A percentile compares a stretch with the other conserved stretches of the same genome.
Evolutionary conservation across 2,113 vertebrate genomes (phyloP).

Genomic region (Nematolebias whitei): DNA sequence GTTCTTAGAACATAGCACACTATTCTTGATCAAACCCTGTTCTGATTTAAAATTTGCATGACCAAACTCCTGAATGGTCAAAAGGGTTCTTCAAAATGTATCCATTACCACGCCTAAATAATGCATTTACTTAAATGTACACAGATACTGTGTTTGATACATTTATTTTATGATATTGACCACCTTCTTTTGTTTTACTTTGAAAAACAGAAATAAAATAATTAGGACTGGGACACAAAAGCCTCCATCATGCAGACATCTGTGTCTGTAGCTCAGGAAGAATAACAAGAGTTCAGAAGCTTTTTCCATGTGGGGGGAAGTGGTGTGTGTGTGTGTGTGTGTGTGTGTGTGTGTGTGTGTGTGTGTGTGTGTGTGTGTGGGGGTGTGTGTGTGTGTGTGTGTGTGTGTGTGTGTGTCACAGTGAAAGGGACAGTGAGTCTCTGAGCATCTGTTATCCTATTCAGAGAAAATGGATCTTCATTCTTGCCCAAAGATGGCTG

Average conservation of each 20-base stretch:
- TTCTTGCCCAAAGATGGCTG: constrained; percentile 23
- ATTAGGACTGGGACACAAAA: constrained; percentile 13
- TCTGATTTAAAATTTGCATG: no score
- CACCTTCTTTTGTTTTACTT: constrained; percentile 24
- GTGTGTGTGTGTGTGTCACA: background rate
- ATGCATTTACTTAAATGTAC: no score
- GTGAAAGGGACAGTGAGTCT: constrained; percentile 37
- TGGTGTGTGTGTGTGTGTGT: constrained; percentile 9
- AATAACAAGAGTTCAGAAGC: constrained; percentile 51
- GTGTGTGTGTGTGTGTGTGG: constrained; percentile 13
- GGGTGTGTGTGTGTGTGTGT: constrained; percentile 21
- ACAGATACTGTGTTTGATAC: no score
- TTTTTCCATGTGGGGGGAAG: constrained; percentile 35
- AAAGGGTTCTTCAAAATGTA: no score
- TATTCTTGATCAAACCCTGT: no score
- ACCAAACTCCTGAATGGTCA: no score
- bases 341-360: background rate
- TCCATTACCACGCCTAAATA: no score
- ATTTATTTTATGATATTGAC: background rate
- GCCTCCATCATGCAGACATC: constrained; percentile 45
- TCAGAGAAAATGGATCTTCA: constrained; percentile 35
- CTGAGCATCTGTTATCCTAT: constrained; percentile 65
- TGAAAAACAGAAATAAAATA: background rate
- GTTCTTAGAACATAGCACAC: no score
- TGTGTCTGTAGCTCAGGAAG: constrained; percentile 47